Base-by-base conservation (phyloP, 2,797 vertebrate genomes). In the Oceanodroma leucorhoa region DNA sequence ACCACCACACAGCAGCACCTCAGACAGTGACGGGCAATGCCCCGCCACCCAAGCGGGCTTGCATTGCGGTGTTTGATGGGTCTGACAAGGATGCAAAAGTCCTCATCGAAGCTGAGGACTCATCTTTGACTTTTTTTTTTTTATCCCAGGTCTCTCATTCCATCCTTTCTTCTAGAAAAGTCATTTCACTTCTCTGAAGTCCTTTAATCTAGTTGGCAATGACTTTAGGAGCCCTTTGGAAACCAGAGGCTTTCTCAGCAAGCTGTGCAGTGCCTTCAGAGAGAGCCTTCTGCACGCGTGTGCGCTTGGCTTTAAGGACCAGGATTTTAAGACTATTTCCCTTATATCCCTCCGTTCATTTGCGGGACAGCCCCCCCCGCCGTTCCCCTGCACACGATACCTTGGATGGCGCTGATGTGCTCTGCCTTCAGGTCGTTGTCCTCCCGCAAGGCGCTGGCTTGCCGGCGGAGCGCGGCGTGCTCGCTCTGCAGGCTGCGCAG, bases 361-460 rank as follows among this genome's bases (percentile, higher is more conserved):
- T 2, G 23, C 15, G 14, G 78, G 40, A 15, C 48, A 7, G 24
- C 18, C 3, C 43, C 4, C 41, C 4, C 2, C 7, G 0, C 45
- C 1, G 0, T 7, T 9, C 21, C 66, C 36, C 10, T 30, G 23
- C 24, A 0, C 3, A 0, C 2, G 7, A 2, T 98, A 98, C 99
- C 98, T 98, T 95, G 95, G 2, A 98, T 75, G 32, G 96, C 57
- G 70, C 96, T 94, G 67, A 98, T 95, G 72, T 97, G 97, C 6
- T 97, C 93, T 66, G 93, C 97, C 73, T 98, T 93, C 48, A 79
- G 89, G 43, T 98, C 91, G 81, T 98, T 98, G 94, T 99, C 98
- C 43, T 98, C 96, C 75, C 98, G 98, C 57, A 99, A 94, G 62
- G 97, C 66, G 51, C 95, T 92, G 30, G 98, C 96, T 58, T 83